Evolutionary conservation across 2,888 invertebrate species (phyloP), one percentile per base, ranked within the genome.

Genomic region (Drosophila koepferae): DNA sequence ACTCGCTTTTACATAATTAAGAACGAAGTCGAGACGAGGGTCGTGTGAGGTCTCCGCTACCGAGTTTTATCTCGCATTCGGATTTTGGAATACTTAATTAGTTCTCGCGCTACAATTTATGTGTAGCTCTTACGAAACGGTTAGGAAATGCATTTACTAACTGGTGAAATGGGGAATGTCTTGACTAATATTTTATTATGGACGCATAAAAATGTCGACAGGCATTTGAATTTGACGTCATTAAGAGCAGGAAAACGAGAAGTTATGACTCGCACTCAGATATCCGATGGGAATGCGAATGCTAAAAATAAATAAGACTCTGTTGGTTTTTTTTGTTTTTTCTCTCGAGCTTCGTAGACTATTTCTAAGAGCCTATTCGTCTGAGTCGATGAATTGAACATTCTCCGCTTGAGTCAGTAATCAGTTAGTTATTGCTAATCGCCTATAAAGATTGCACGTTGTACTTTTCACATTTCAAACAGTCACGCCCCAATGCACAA

Each of bases 1-100:
- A 72, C 67, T 75, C 53, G 58, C 56, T 72, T 82, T 81, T 71
- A 85, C 88, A 81, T 81, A 86, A 86, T 83, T 86, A 77, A 70
- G 69, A 70, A 72, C 41, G 64, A 46, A 40, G 36, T 7, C 1
- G 34, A 34, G 49, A 41, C 36, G 53, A 9, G 63, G 67, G 65
- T 72, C 67, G 80, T 83, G 86, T 74, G 86, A 63, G 83, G 80
- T 81, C 83, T 74, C 43, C 40, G 55, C 51, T 51, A 51, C 63
- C 65, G 49, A 60, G 55, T 70, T 65, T 80, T 63, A 82, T 75
- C 80, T 65, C 3, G 8, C 59, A 44, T 58, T 71, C 51, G 61
- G 72, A 73, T 75, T 71, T 60, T 20, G 59, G 83, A 74, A 86
- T 86, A 73, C 61, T 71, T 82, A 86, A 86, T 88, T 80, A 82